Evolutionary conservation across 2,888 invertebrate genomes (phyloP).

Genomic region (Epirrhoe tristata): DNA sequence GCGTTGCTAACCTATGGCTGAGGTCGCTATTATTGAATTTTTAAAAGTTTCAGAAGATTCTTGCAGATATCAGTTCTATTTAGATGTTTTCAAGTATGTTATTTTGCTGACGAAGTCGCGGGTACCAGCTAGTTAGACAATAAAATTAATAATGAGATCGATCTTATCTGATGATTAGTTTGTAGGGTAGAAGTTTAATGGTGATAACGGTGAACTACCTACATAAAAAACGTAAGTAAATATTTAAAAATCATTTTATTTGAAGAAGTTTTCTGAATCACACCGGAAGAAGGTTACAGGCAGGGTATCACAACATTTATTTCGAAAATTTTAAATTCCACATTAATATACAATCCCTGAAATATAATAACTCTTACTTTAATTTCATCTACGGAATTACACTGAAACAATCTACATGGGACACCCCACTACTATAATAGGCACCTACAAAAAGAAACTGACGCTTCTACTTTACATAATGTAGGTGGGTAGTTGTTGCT

Average conservation of each 20-base stretch:
- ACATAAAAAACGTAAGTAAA: slow-evolving; percentile 2
- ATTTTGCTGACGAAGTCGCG: too few relatives aligned
- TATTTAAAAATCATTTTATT: slow-evolving; percentile 74
- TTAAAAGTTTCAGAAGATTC: too few relatives aligned
- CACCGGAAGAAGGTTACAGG: slow-evolving; percentile 79
- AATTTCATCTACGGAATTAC: slow-evolving; percentile 12
- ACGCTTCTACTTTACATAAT: not conserved
- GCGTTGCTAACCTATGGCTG: too few relatives aligned
- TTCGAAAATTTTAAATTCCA: slow-evolving; percentile 56
- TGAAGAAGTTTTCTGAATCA: slow-evolving; percentile 72
- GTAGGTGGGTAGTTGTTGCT: too few relatives aligned
- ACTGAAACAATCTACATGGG: slow-evolving; percentile 19
- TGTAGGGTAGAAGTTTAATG: not conserved
- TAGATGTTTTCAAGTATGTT: too few relatives aligned
- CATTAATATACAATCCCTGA: slow-evolving; percentile 51
- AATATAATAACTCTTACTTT: slow-evolving; percentile 5
- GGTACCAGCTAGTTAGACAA: too few relatives aligned
- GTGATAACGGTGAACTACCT: slow-evolving; percentile 1
- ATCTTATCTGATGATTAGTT: too few relatives aligned
- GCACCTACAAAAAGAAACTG: slow-evolving; percentile 1
- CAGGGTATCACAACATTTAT: slow-evolving; percentile 84
- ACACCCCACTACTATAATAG: not conserved
- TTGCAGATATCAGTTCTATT: too few relatives aligned
- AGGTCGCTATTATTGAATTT: too few relatives aligned
- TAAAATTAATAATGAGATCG: too few relatives aligned